A percentile compares a stretch with the other conserved stretches of the same genome.
Conservation (phyloP, 1,140 invertebrate genomes). For the Platorchestia sp. region DNA sequence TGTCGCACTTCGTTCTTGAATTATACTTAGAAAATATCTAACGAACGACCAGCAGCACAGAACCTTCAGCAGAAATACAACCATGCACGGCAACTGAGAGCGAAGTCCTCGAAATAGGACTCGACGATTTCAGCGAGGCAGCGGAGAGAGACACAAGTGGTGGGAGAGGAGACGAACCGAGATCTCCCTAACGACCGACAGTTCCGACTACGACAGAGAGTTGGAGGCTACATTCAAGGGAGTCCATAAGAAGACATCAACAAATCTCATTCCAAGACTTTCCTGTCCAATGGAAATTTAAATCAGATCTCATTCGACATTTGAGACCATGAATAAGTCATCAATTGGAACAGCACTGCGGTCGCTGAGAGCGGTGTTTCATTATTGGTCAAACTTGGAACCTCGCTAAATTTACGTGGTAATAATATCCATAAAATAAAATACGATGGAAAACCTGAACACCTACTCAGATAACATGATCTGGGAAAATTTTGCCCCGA, state of each 20-base stretch:
- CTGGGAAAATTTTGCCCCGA: too few species aligned
- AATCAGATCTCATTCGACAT: slow-evolving; percentile 2
- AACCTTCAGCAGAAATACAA: background rate
- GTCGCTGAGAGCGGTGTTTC: background rate
- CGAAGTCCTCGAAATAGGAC: background rate
- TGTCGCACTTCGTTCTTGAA: background rate
- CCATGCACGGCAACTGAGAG: background rate
- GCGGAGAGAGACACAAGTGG: background rate
- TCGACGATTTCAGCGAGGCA: background rate
- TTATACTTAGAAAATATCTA: background rate
- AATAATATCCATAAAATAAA: background rate
- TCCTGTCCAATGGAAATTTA: background rate
- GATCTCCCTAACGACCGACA: background rate
- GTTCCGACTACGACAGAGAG: background rate
- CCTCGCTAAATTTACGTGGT: background rate
- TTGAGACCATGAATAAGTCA: slow-evolving; percentile 2
- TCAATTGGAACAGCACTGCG: background rate
- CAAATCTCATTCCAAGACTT: background rate
- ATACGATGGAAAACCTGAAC: background rate
- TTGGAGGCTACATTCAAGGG: background rate
- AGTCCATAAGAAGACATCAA: background rate
- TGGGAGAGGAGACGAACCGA: background rate
- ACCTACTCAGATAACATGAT: too few species aligned
- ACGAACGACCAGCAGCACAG: background rate
- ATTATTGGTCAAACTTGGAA: background rate